A percentile compares a stretch with the other conserved stretches of the same genome.
Evolutionary conservation across 53 echinoderm and acorn worm genomes (phyloP).

Genomic region (Holothuria scabra): DNA sequence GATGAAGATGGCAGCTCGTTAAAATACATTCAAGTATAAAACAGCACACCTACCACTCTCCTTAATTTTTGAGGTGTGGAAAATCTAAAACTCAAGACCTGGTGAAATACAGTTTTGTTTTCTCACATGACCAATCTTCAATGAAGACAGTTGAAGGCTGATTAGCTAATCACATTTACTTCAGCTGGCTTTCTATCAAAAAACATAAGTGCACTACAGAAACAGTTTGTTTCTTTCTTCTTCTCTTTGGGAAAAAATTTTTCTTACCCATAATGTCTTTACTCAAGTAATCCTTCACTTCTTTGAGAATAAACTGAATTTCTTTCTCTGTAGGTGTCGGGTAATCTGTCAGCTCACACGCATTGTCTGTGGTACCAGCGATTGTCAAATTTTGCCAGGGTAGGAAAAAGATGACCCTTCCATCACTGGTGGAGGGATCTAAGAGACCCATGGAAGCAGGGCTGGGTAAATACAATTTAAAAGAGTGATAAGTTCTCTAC

Average conservation of each 20-base stretch:
- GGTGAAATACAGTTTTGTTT: no score
- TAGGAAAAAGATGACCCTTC: constrained; percentile 96
- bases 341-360: constrained; percentile 78
- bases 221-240: not conserved
- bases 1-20: no score
- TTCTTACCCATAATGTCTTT: constrained; percentile 85
- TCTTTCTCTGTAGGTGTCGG: constrained; percentile 93
- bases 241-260: not conserved
- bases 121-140: no score
- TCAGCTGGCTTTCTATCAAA: no score
- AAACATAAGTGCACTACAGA: no score
- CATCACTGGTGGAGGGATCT: constrained; percentile 96
- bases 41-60: no score
- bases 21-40: no score
- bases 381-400: constrained; percentile 92
- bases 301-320: constrained; percentile 93
- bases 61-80: no score
- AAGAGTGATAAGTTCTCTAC: not conserved
- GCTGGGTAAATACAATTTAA: constrained; percentile 44
- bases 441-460: constrained; percentile 95
- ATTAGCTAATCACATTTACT: no score
- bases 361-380: constrained; percentile 91
- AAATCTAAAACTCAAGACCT: no score
- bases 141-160: no score
- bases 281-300: constrained; percentile 93